phyloP scores from a whole-genome alignment of 2,113 vertebrate genomes.

The Gobiocypris rarus region DNA sequence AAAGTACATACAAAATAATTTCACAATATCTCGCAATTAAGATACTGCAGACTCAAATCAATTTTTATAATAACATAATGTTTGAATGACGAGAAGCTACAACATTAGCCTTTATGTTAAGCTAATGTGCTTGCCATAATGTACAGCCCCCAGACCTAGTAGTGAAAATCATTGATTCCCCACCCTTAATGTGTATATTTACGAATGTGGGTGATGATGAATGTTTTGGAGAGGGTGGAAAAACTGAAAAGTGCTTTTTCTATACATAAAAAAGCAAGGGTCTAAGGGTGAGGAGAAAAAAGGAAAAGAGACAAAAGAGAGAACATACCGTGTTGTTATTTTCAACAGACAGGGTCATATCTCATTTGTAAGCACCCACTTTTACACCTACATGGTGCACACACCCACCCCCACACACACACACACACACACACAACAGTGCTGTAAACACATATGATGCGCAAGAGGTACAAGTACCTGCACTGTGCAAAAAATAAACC shows the following conservation, averaged over 20 bases:
- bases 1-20: not conserved
- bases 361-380: constrained; percentile 45
- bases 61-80: not conserved
- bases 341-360: constrained; percentile 37
- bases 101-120: too few species aligned
- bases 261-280: constrained; percentile 33
- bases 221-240: constrained; percentile 28
- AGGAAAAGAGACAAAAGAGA: constrained; percentile 30
- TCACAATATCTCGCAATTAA: not conserved
- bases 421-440: constrained; percentile 1
- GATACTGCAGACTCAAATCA: not conserved
- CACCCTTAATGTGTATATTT: constrained; percentile 24
- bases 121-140: not conserved
- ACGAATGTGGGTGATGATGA: constrained; percentile 17
- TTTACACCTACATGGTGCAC: constrained; percentile 45
- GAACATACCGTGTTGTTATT: constrained; percentile 25
- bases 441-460: not conserved
- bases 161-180: not conserved
- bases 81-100: not conserved
- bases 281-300: constrained; percentile 15
- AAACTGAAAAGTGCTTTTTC: constrained; percentile 15
- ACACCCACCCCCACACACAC: constrained; percentile 15
- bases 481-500: not conserved
- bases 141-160: not conserved
- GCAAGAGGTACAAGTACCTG: not conserved